Conservation (phyloP, 2,113 vertebrate species). For the Sigmodon hispidus region DNA sequence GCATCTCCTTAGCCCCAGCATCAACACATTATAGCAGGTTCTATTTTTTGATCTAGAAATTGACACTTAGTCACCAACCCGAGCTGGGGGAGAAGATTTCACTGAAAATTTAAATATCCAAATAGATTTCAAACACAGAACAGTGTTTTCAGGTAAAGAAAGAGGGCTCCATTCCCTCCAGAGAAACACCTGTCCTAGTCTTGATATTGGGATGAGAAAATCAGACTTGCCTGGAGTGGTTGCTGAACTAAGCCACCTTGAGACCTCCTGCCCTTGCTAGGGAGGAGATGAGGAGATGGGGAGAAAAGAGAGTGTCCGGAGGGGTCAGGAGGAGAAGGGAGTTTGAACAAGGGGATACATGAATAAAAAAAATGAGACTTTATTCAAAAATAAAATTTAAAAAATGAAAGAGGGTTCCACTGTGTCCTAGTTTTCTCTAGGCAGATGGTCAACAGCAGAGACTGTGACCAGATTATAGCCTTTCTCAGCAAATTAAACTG, state of each 20-base stretch:
- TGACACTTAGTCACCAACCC: not conserved
- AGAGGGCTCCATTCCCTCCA: not conserved
- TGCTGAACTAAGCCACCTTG: no score
- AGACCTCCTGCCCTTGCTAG: no score
- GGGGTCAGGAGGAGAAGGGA: no score
- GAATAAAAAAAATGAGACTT: no score
- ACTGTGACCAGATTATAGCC: not conserved
- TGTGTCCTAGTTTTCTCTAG: not conserved
- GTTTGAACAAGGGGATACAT: no score
- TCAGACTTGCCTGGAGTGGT: no score
- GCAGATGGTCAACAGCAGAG: not conserved
- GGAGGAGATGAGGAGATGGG: no score
- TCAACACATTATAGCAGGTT: not conserved
- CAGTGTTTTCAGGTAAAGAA: not conserved
- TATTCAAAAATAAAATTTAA: no score
- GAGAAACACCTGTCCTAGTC: no score
- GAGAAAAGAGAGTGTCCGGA: no score
- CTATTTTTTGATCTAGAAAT: not conserved
- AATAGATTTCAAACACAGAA: not conserved
- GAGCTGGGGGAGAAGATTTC: not conserved
- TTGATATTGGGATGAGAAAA: no score
- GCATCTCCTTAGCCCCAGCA: not conserved
- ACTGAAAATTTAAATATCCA: slow-evolving; percentile 7
- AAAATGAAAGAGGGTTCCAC: no score
- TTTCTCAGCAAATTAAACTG: not conserved